Percentiles rank a stretch among this genome's conserved stretches.
phyloP scores from a whole-genome alignment of 2,113 vertebrate genomes.

The Melanerpes formicivorus region DNA sequence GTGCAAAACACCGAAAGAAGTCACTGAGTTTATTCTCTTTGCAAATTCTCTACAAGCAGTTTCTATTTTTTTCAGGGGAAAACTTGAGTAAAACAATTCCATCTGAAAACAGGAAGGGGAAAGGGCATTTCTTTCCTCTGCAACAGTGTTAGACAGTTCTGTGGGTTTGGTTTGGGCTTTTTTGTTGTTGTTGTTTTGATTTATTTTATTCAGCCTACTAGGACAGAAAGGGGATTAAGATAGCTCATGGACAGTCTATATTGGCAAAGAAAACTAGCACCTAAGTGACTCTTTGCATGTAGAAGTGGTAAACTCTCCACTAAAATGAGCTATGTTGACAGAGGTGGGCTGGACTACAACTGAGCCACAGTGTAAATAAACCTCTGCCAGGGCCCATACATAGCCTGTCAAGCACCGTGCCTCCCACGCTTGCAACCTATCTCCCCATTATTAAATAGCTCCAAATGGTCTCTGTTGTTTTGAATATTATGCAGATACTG shows the following conservation, averaged over 20 bases:
- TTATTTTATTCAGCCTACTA: neutral
- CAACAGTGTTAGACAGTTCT: neutral
- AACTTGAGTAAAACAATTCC: neutral
- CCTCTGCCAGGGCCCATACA: neutral
- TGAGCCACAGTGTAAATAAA: constrained; percentile 51
- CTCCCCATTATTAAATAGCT: neutral
- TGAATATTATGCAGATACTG: constrained; percentile 21
- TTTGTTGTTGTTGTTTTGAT: neutral
- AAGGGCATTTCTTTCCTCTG: neutral
- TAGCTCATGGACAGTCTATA: neutral
- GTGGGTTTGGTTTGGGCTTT: no score
- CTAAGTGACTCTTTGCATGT: neutral
- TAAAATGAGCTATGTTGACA: neutral
- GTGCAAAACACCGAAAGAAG: neutral
- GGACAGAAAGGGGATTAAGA: constrained; percentile 24
- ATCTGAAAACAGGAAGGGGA: neutral
- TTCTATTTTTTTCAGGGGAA: neutral
- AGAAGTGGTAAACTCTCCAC: constrained; percentile 27
- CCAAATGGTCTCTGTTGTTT: neutral
- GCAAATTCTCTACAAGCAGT: neutral
- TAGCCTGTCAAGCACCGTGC: neutral
- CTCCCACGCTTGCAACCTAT: neutral
- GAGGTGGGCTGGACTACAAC: neutral
- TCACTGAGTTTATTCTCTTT: neutral
- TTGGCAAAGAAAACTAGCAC: constrained; percentile 24